Evolutionary conservation across 2,888 invertebrate species (phyloP), one percentile per base, ranked within the genome.

Genomic region (Nephrotoma flavescens): DNA sequence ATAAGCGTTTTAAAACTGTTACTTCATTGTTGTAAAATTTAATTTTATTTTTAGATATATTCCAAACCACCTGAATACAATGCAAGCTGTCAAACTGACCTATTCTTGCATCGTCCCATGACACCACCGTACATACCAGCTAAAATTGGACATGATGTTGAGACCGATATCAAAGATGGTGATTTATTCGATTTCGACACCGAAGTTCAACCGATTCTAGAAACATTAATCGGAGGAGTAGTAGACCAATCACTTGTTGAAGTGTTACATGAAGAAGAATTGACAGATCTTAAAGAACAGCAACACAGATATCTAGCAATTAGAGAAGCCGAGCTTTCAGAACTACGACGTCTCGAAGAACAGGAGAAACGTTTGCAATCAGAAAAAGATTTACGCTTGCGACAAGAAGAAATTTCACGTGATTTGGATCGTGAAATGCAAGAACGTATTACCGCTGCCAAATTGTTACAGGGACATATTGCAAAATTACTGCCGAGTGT

Each of bases 171-270:
- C 88, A 94, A 95, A 89, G 96, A 97, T 1, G 97, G 97, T 87
- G 98, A 98, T 91, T 96, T 98, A 87, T 98, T 97, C 92, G 96
- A 98, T 92, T 98, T 97, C 92, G 97, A 98, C 91, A 92, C 95
- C 90, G 98, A 98, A 92, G 97, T 98, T 86, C 95, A 96, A 91
- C 97, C 98, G 1, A 95, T 98, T 88, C 93, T 98, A 88, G 97
- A 98, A 91, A 95, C 96, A 86, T 92, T 98, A 88, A 96, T 98
- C 84, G 97, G 97, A 86, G 96, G 97, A 91, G 96, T 97, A 87
- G 93, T 97, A 87, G 97, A 98, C 91, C 97, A 97, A 92, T 95
- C 97, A 85, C 92, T 98, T 89, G 93, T 96, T 12, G 98, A 98
- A 91, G 97, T 97, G 52, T 94, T 97, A 89, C 97, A 98, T 91